Evolutionary conservation across 2,113 vertebrate species (phyloP), one percentile per base, ranked within the genome.

Genomic region (Patagioenas fasciata): DNA sequence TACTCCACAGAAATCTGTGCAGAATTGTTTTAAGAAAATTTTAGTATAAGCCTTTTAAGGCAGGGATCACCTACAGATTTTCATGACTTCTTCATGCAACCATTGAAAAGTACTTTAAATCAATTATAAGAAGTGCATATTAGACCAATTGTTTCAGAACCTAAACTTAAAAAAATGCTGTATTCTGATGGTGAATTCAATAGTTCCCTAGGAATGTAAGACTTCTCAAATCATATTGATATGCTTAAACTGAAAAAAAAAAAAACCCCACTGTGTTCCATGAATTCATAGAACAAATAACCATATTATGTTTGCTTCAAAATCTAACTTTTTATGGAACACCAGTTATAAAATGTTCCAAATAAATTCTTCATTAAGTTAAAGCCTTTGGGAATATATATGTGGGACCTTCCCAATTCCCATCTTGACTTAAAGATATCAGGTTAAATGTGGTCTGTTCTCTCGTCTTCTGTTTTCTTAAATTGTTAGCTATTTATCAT

Each of bases 11-110:
- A 87, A 94, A 82, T 69, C 31, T 60, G 48, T 80, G 73, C 60
- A 78, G 80, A 65, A 88, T 92, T 71, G 70, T 66, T 94, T 96
- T 36, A 56, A 81, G 73, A 57, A 40, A 62, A 66, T 54, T 69
- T 65, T 47, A 79, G 11, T 5, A 20, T 17, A n/a, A 65, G 15
- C 19, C 14, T 9, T 1, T 34, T 28, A 50, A 81, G 47, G 25
- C 61, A 73, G n/a, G 38, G 31, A 38, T 80, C 54, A 56, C 28
- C 4, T 5, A 5, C 4, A 1, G 57, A 14, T 73, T 73, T 91
- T 34, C 7, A 3, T 42, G 11, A 48, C 2, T 32, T 36, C 28
- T 60, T 62, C 54, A 23, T 8, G 15, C 26, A 93, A 15, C 29
- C 21, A 31, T 20, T 85, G 62, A 38, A 70, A 85, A 80, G 81